Evolutionary conservation across 1,140 invertebrate genomes (phyloP), one percentile per base, ranked within the genome.

Genomic region (Leucophenga varia): DNA sequence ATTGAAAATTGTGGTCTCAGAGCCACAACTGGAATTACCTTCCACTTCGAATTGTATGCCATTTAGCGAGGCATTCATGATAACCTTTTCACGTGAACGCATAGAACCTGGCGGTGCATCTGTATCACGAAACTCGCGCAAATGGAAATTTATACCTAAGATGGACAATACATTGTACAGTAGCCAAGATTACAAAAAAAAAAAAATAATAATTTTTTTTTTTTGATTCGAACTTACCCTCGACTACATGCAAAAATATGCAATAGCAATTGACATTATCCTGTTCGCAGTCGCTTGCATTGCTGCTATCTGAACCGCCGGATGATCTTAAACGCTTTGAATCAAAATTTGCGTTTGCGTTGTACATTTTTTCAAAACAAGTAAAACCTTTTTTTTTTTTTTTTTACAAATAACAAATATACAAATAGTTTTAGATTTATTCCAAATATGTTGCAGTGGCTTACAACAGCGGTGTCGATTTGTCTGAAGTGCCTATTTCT

Each of bases 11-110:
- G 69, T 54, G 1, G 57, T 46, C 38, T 57, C 53, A 3, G 50
- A 20, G 13, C 51, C 47, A n/a, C 34, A 22, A 2, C 57, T 57
- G 2, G 52, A 54, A 4, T 60, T 54, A 13, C 69, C 69, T 38
- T 65, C 59, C 5, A 72, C 54, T 30, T 72, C 64, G 37, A 72
- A 72, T 41, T 69, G 52, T n/a, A 72, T 55, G 2, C 56, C 54
- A 47, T 72, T 72, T 2, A 72, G 50, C 0, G 56, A 43, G 0
- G 64, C 69, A 19, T 58, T 72, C 55, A 72, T 54, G 2, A 65
- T 31, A 14, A 72, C 54, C 14, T 51, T 43, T 31, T 69, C 55
- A 3, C 50, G 31, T 17, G 30, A 6, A 9, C 42, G 34, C 18
- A 21, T 25, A n/a, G 48, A 18, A 9, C 18, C 34, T 22, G 32